phyloP scores from a whole-genome alignment of 2,888 invertebrate species.

The Aplocera efformata region DNA sequence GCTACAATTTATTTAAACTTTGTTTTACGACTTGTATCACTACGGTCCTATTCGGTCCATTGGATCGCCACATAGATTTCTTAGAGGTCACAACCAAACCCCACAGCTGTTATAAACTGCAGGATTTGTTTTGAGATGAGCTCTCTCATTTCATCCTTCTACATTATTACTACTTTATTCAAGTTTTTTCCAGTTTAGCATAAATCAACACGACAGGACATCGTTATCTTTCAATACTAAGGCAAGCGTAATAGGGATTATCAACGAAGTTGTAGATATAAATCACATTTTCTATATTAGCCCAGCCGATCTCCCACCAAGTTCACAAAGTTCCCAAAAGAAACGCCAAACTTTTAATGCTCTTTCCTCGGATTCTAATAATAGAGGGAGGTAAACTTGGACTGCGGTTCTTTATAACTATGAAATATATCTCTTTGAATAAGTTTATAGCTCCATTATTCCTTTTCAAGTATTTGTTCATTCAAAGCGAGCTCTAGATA shows the following conservation, averaged over 20 bases:
- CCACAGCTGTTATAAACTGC: too few species aligned
- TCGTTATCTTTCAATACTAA: slow-evolving; percentile 43
- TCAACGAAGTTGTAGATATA: slow-evolving; percentile 64
- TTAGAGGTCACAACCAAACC: too few species aligned
- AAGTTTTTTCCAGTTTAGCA: too few species aligned
- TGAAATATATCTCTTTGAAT: slow-evolving; percentile 30
- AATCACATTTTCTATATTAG: slow-evolving; percentile 66
- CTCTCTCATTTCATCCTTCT: too few species aligned
- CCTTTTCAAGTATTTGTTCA: background rate
- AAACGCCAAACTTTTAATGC: slow-evolving; percentile 67
- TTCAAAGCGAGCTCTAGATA: too few species aligned
- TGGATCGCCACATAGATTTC: too few species aligned
- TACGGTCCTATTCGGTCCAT: too few species aligned
- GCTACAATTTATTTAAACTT: too few species aligned
- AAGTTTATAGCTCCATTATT: background rate
- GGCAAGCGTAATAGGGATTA: slow-evolving; percentile 54
- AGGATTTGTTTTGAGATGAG: too few species aligned
- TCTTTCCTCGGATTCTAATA: slow-evolving; percentile 62
- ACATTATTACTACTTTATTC: too few species aligned
- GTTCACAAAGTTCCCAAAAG: slow-evolving; percentile 56
- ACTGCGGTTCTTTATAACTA: slow-evolving; percentile 42
- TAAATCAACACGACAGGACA: too few species aligned
- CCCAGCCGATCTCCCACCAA: slow-evolving; percentile 46
- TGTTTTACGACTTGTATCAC: too few species aligned
- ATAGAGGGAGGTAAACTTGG: slow-evolving; percentile 52